These are phyloP conservation scores for Luffia ferchaultella DNA, from an alignment of 2,888 invertebrate species.

Conservation along the genomic window DNA sequence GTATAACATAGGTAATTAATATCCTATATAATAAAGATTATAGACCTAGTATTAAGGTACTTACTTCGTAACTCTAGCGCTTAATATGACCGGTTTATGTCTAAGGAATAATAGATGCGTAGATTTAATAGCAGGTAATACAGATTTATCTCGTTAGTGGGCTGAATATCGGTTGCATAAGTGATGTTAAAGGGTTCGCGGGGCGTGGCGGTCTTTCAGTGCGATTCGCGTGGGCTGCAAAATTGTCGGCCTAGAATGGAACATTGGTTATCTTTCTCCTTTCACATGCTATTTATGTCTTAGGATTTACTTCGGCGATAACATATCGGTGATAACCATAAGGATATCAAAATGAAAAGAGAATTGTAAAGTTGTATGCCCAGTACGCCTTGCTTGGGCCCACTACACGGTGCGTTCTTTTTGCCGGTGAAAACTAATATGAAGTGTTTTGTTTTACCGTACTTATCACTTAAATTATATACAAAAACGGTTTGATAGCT, in stretches of 20 bases:
- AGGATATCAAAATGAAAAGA: too few relatives aligned
- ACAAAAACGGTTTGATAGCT: too few relatives aligned
- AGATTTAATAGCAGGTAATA: slow-evolving; percentile 42
- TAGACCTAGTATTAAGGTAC: not conserved
- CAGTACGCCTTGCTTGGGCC: too few relatives aligned
- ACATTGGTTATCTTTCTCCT: not conserved
- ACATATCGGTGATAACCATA: too few relatives aligned
- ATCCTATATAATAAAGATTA: not conserved
- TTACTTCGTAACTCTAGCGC: not conserved
- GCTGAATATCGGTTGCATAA: slow-evolving; percentile 22
- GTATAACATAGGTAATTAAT: too few relatives aligned
- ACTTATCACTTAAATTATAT: too few relatives aligned
- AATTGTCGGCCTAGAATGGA: not conserved
- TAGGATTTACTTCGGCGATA: too few relatives aligned
- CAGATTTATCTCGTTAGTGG: slow-evolving; percentile 40
- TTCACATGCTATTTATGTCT: too few relatives aligned
- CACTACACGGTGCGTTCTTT: too few relatives aligned
- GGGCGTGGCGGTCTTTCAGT: slow-evolving; percentile 4
- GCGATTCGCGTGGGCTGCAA: slow-evolving; percentile 2
- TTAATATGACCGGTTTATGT: not conserved
- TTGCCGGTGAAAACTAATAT: too few relatives aligned
- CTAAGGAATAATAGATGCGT: slow-evolving; percentile 6
- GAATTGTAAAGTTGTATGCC: too few relatives aligned
- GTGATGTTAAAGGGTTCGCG: slow-evolving; percentile 6
- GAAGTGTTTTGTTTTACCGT: too few relatives aligned